Evolutionary conservation across 2,113 vertebrate genomes (phyloP).

Genomic region (Anoplopoma fimbria): DNA sequence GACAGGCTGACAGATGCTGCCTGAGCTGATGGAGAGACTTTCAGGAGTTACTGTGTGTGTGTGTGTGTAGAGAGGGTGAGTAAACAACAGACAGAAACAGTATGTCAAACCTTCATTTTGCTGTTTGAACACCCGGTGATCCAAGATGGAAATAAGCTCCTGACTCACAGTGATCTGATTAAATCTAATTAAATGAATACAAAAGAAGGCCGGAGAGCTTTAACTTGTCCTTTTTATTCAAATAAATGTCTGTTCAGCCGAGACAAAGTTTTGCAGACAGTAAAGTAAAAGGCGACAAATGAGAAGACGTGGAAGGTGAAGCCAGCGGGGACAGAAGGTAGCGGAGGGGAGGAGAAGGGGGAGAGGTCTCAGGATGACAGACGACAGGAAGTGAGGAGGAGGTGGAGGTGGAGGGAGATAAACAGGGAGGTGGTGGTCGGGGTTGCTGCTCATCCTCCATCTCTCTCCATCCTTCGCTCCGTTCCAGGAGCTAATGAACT

Average conservation of each 20-base stretch:
- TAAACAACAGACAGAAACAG: constrained; percentile 65
- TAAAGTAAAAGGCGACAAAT: background rate
- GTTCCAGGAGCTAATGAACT: constrained; percentile 75
- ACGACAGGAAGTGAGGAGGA: background rate
- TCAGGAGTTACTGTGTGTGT: constrained; percentile 14
- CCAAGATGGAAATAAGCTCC: constrained; percentile 36
- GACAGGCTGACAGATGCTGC: constrained; percentile 67
- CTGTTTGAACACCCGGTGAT: constrained; percentile 40
- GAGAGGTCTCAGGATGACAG: constrained; percentile 15
- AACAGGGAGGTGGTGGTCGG: constrained; percentile 32
- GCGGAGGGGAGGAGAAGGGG: background rate
- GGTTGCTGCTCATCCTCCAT: constrained; percentile 51
- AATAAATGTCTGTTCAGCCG: background rate
- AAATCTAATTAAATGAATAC: background rate
- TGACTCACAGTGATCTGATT: constrained; percentile 6
- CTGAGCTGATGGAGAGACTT: constrained; percentile 62
- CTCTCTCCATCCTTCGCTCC: constrained; percentile 36
- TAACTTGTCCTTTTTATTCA: background rate
- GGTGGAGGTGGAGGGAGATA: constrained; percentile 15
- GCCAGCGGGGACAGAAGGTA: constrained; percentile 4
- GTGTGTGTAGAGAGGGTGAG: constrained; percentile 5
- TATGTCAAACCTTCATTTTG: constrained; percentile 48
- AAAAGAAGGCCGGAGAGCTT: background rate
- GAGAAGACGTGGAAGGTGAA: constrained; percentile 18
- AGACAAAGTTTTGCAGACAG: background rate